Conservation (phyloP, 1,140 invertebrate genomes). For the Ephestia elutella region DNA sequence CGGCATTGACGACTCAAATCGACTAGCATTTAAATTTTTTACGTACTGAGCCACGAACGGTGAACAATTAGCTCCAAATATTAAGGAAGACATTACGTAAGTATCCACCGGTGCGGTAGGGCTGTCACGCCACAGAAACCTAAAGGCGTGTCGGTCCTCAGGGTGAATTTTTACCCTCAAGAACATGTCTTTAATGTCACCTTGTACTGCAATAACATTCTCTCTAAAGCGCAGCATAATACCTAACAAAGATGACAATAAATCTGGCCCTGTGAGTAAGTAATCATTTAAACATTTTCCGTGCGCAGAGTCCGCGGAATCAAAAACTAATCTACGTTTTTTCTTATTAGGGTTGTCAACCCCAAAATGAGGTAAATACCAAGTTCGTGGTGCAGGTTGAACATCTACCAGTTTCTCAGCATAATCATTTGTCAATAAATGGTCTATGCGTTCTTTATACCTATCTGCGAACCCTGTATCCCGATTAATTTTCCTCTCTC, state of each 20-base stretch:
- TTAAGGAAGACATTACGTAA: constrained; percentile 21
- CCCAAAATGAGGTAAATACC: not conserved
- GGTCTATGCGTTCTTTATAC: constrained; percentile 12
- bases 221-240: not conserved
- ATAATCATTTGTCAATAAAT: constrained; percentile 13
- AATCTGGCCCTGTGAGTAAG: no score
- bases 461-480: constrained; percentile 6
- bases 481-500: constrained; percentile 14
- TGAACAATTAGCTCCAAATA: no score
- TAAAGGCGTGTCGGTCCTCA: constrained; percentile 13
- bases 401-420: constrained; percentile 3
- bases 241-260: not conserved
- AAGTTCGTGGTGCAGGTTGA: not conserved
- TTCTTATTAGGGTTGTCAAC: not conserved
- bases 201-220: not conserved
- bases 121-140: constrained; percentile 17
- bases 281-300: not conserved
- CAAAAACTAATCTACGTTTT: constrained; percentile 1
- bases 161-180: not conserved
- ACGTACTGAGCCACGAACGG: constrained; percentile 21
- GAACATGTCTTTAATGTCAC: not conserved
- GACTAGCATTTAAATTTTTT: constrained; percentile 21
- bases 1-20: not conserved
- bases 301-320: not conserved
- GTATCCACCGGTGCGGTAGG: constrained; percentile 3